phyloP scores from a whole-genome alignment of 92 coral and sea anemone genomes.

The Blastomussa wellsi region DNA sequence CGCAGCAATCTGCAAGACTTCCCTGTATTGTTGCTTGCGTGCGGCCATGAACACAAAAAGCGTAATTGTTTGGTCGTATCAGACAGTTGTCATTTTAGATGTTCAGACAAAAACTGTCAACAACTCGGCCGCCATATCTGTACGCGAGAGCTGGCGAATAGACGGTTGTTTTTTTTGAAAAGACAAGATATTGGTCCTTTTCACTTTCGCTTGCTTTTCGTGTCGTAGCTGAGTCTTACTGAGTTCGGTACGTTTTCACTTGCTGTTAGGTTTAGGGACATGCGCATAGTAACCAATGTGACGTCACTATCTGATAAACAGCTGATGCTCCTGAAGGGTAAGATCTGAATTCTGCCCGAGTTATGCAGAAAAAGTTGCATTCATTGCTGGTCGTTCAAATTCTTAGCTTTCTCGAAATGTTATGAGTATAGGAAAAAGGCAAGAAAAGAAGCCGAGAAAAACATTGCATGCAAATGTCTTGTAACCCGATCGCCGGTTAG shows the following conservation, averaged over 20 bases:
- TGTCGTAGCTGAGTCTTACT: not conserved
- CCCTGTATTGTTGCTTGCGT: not conserved
- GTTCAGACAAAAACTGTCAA: constrained; percentile 10
- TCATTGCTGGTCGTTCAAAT: too few species aligned
- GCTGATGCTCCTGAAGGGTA: too few species aligned
- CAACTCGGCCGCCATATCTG: not conserved
- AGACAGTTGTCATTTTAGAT: not conserved
- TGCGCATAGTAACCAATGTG: not conserved
- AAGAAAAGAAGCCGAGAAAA: not conserved
- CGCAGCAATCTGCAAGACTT: not conserved
- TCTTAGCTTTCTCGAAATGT: too few species aligned
- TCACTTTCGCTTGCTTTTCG: not conserved
- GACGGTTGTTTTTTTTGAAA: not conserved
- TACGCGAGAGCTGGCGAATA: not conserved
- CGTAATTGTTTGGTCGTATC: not conserved
- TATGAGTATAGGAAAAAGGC: not conserved
- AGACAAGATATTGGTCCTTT: not conserved
- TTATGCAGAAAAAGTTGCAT: not conserved
- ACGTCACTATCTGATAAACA: not conserved
- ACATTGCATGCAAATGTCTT: not conserved
- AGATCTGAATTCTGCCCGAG: not conserved
- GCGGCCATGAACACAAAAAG: not conserved
- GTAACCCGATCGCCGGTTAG: too few species aligned
- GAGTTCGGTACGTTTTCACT: not conserved
- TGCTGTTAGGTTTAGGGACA: not conserved